A percentile compares a stretch with the other conserved stretches of the same genome.
Conservation (phyloP, 2,113 vertebrate genomes). For the Lampris incognitus region DNA sequence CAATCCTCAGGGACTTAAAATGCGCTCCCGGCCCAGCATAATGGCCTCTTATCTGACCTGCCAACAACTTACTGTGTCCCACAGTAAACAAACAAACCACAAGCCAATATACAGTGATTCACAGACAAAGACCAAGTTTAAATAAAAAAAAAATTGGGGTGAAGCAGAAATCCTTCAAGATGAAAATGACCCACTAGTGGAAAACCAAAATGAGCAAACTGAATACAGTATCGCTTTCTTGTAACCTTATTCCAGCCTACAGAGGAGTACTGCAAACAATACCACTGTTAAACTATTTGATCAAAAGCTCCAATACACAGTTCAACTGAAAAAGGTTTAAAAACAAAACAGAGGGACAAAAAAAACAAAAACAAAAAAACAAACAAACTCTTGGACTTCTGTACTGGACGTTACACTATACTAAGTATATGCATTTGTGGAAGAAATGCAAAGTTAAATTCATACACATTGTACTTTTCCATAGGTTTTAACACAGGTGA, state of each 20-base stretch:
- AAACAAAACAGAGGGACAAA: too few species aligned
- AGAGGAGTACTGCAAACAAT: neutral
- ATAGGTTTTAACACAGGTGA: too few species aligned
- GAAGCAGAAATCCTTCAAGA: constrained; percentile 1
- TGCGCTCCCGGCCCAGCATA: neutral
- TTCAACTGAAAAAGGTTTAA: too few species aligned
- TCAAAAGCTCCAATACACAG: too few species aligned
- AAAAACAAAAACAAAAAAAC: too few species aligned
- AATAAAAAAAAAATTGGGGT: constrained; percentile 24
- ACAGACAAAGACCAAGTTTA: constrained; percentile 19
- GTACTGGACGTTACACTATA: too few species aligned
- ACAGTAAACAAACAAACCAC: constrained; percentile 9
- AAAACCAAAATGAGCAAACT: constrained; percentile 7
- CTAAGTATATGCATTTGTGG: too few species aligned
- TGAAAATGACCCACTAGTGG: constrained; percentile 19
- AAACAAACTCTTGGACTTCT: too few species aligned
- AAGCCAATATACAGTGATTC: constrained; percentile 5
- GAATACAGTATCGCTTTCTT: neutral
- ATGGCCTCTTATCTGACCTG: neutral
- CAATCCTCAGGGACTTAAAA: constrained; percentile 11
- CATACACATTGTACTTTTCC: too few species aligned
- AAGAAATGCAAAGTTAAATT: too few species aligned
- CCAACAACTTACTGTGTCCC: neutral
- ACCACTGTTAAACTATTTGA: too few species aligned
- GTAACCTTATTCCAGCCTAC: constrained; percentile 25